Evolutionary conservation across 2,113 vertebrate genomes (phyloP).

Genomic region (Poeciliopsis occidentalis): DNA sequence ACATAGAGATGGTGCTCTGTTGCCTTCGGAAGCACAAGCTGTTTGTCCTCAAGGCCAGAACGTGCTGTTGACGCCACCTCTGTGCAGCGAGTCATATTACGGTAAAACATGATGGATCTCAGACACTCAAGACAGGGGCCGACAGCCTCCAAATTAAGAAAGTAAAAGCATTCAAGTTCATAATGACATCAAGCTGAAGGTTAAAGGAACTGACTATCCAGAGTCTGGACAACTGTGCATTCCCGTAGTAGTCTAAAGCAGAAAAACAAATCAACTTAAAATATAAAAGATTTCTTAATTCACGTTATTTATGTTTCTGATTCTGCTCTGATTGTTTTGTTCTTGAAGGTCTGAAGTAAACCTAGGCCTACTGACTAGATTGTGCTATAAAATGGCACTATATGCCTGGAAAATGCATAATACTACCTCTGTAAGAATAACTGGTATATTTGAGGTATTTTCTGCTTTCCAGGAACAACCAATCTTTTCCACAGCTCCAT

Average conservation of each 20-base stretch:
- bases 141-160: conserved; percentile 29
- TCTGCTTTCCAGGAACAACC: too few species aligned
- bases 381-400: too few species aligned
- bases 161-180: conserved; percentile 14
- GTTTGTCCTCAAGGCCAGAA: conserved; percentile 37
- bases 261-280: neutral
- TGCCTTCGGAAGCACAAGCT: conserved; percentile 1
- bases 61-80: conserved; percentile 39
- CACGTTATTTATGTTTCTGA: too few species aligned
- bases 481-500: too few species aligned
- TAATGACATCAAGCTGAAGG: conserved; percentile 33
- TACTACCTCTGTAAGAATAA: too few species aligned
- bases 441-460: too few species aligned
- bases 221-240: conserved; percentile 28
- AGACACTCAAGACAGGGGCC: conserved; percentile 27
- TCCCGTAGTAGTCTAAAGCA: conserved; percentile 6
- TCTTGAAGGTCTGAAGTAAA: too few species aligned
- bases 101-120: conserved; percentile 30
- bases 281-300: neutral
- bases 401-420: too few species aligned
- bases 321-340: too few species aligned
- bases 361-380: too few species aligned
- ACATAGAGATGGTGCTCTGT: neutral
- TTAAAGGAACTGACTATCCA: conserved; percentile 36
- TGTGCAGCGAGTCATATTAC: conserved; percentile 39